Evolutionary conservation across 2,888 invertebrate species (phyloP).

Genomic region (Scaptomyza reducta): DNA sequence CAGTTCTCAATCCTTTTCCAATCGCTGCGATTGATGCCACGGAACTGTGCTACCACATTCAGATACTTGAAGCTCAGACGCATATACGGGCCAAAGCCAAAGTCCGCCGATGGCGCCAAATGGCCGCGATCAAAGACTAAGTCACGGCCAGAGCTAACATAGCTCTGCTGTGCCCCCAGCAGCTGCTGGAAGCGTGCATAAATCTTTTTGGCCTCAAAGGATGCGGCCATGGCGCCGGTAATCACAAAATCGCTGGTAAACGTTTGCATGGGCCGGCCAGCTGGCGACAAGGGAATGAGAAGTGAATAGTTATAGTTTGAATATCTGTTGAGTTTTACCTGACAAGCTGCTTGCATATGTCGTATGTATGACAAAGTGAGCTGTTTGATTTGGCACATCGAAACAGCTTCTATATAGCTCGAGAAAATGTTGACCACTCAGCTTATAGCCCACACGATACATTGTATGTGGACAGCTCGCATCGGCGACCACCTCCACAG

Average conservation of each 20-base stretch:
- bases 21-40: conserved; percentile 85
- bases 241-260: conserved; percentile 50
- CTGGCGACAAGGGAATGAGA: conserved; percentile 1
- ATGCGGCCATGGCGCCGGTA: conserved; percentile 12
- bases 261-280: conserved; percentile 13
- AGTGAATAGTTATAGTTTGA: background rate
- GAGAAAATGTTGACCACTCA: conserved; percentile 31
- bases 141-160: background rate
- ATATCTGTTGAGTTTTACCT: conserved; percentile 16
- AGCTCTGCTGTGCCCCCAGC: conserved; percentile 36
- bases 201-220: conserved; percentile 43
- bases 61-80: conserved; percentile 84
- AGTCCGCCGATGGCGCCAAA: conserved; percentile 84
- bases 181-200: conserved; percentile 37
- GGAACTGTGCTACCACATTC: conserved; percentile 85
- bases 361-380: conserved; percentile 42
- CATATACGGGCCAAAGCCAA: conserved; percentile 84
- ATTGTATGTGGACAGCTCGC: conserved; percentile 24
- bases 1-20: conserved; percentile 85
- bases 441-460: conserved; percentile 48
- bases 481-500: conserved; percentile 1
- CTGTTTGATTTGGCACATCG: background rate
- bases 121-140: conserved; percentile 84
- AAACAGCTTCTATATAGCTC: conserved; percentile 63
- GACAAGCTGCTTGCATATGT: conserved; percentile 11